Evolutionary conservation across 2,888 invertebrate species (phyloP).

Genomic region (Ornithoptera priamus): DNA sequence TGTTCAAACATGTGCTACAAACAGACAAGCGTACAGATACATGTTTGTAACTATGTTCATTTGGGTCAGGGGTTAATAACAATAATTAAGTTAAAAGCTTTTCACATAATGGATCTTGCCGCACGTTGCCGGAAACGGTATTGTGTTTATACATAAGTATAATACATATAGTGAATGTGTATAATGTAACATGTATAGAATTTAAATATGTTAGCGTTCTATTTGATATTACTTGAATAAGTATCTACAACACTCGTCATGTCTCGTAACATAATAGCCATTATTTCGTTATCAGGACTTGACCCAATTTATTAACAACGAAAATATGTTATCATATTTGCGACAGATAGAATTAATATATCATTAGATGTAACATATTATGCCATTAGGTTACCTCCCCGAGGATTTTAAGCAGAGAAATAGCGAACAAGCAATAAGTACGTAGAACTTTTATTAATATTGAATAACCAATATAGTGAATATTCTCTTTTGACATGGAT

Average conservation of each 20-base stretch:
- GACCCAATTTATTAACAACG: constrained; percentile 1
- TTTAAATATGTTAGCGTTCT: too few relatives aligned
- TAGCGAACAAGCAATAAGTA: constrained; percentile 17
- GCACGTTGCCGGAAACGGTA: constrained; percentile 9
- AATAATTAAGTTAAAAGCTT: constrained; percentile 52
- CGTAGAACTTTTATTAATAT: constrained; percentile 34
- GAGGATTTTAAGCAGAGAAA: constrained; percentile 19
- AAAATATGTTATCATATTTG: constrained; percentile 2
- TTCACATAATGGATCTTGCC: constrained; percentile 38
- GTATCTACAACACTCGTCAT: too few relatives aligned
- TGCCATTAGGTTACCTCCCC: constrained; percentile 15
- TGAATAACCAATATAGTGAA: constrained; percentile 39
- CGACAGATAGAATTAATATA: constrained; percentile 4
- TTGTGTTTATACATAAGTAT: too few relatives aligned
- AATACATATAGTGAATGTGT: too few relatives aligned
- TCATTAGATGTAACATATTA: constrained; percentile 12
- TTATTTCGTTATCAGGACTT: background rate
- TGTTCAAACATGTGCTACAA: too few relatives aligned
- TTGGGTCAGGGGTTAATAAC: too few relatives aligned
- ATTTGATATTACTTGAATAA: too few relatives aligned
- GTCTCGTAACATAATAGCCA: background rate
- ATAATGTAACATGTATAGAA: too few relatives aligned
- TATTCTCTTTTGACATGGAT: constrained; percentile 42
- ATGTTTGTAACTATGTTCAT: too few relatives aligned
- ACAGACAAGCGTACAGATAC: too few relatives aligned